Evolutionary conservation across 1,140 invertebrate species (phyloP).

Genomic region (Chironomus tepperi): DNA sequence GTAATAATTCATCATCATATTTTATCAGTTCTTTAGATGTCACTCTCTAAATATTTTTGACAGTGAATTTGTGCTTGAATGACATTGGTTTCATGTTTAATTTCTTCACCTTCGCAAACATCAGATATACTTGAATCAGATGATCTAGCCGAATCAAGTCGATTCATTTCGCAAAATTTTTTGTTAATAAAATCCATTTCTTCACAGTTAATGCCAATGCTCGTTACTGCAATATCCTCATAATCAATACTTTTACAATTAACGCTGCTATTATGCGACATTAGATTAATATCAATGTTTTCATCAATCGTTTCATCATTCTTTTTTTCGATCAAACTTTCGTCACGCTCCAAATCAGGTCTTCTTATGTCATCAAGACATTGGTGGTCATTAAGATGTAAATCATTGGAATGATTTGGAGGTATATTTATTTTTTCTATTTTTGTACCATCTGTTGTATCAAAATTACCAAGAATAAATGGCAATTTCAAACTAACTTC

Average conservation of each 20-base stretch:
- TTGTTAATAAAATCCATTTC: not conserved
- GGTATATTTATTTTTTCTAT: not conserved
- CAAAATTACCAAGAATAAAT: conserved; percentile 51
- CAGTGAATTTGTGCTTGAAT: conserved; percentile 24
- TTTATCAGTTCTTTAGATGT: conserved; percentile 21
- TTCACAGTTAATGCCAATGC: not conserved
- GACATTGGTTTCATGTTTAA: conserved; percentile 21
- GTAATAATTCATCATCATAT: not conserved
- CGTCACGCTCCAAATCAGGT: not conserved
- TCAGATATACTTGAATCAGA: conserved; percentile 26
- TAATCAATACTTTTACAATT: conserved; percentile 6
- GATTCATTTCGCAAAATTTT: conserved; percentile 8
- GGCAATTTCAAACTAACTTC: conserved; percentile 70
- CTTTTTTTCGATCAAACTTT: not conserved
- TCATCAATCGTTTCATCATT: not conserved
- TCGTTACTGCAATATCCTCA: not conserved
- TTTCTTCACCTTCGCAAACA: conserved; percentile 25
- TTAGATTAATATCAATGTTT: not conserved
- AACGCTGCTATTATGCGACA: not conserved
- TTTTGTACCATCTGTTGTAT: conserved; percentile 25
- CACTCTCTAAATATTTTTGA: conserved; percentile 26
- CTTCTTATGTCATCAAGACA: not conserved
- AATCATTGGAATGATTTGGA: conserved; percentile 1
- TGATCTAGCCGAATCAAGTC: conserved; percentile 24
- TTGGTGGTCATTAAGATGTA: conserved; percentile 26